These are phyloP conservation scores for Torymus texanus DNA, from an alignment of 2,888 invertebrate genomes.

Conservation along the genomic window DNA sequence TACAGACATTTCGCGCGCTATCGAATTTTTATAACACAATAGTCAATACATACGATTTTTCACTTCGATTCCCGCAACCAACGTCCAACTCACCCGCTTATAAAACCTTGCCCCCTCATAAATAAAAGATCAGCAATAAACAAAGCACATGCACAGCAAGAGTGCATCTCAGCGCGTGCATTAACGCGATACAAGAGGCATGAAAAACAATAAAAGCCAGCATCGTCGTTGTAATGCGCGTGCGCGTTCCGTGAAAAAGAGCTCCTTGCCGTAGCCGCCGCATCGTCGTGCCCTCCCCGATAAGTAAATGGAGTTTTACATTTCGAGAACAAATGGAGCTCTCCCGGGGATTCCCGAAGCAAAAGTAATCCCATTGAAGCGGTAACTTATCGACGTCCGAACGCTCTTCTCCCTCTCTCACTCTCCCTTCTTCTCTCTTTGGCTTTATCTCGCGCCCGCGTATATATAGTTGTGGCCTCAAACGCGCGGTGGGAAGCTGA, in stretches of 20 bases:
- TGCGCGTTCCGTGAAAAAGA: slow-evolving; percentile 36
- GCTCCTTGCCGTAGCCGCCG: too few species aligned
- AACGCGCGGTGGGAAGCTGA: slow-evolving; percentile 1
- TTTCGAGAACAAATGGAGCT: slow-evolving; percentile 55
- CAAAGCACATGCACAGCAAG: too few species aligned
- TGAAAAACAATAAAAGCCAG: slow-evolving; percentile 29
- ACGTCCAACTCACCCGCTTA: too few species aligned
- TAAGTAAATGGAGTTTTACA: slow-evolving; percentile 57
- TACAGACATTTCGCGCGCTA: too few species aligned
- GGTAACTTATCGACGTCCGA: slow-evolving; percentile 55
- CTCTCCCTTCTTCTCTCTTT: background rate
- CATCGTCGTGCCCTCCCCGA: slow-evolving; percentile 22
- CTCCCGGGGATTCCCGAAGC: slow-evolving; percentile 48
- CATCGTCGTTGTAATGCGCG: background rate
- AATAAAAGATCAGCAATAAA: too few species aligned
- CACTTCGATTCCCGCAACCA: too few species aligned
- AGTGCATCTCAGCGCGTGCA: background rate
- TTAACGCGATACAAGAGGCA: background rate
- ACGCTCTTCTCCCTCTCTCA: slow-evolving; percentile 10
- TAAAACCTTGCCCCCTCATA: too few species aligned
- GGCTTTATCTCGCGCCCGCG: slow-evolving; percentile 6
- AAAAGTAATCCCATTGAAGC: slow-evolving; percentile 57
- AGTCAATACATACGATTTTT: too few species aligned
- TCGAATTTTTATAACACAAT: too few species aligned
- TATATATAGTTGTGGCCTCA: too few species aligned